Base-by-base conservation (phyloP, 2,797 vertebrate genomes). In the Tangara arthus region DNA sequence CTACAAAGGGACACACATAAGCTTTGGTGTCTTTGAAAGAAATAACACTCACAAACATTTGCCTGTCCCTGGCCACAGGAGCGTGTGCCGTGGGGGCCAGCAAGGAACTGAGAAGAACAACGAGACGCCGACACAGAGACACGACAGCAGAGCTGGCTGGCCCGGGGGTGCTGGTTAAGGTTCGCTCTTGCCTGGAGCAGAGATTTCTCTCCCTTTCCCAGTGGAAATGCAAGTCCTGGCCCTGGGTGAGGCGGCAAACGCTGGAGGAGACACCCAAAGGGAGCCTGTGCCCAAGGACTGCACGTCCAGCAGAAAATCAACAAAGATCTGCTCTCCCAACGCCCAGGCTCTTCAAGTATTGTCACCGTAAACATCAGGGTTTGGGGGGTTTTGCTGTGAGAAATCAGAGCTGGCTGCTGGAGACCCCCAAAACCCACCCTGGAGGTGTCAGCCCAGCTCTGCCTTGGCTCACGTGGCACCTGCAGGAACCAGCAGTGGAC, bases 271-370 rank as follows among this genome's bases (percentile, higher is more conserved):
- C 90, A 50, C 88, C 63, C 8, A 6, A 72, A 89, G 75, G 85
- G 70, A 82, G 69, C 61, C 82, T 42, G 71, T 42, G 63, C 91
- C 21, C 23, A 70, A 64, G 34, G 8, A 9, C 66, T 68, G 42
- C 75, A 60, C 35, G 21, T 52, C 89, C 69, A 82, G 71, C 81
- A 92, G 93, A 35, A 59, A 76, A 93, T 56, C 89, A 92, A 82
- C 85, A 86, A 93, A 94, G 47, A 90, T 24, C 53, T 66, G 64
- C 41, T 63, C 82, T 75, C 50, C 23, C 91, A 37, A 12, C 4
- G 3, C 10, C 89, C 83, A 96, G 69, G 68, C 96, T 97, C 82
- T 99, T 99, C 98, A 99, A 99, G 98, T 98, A 99, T 98, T 97
- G 91, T 97, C 97, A 96, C 98, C 98, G 98, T 98, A 98, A 99